Evolutionary conservation across 2,113 vertebrate species (phyloP), one percentile per base, ranked within the genome.

Genomic region (Entosphenus tridentatus): DNA sequence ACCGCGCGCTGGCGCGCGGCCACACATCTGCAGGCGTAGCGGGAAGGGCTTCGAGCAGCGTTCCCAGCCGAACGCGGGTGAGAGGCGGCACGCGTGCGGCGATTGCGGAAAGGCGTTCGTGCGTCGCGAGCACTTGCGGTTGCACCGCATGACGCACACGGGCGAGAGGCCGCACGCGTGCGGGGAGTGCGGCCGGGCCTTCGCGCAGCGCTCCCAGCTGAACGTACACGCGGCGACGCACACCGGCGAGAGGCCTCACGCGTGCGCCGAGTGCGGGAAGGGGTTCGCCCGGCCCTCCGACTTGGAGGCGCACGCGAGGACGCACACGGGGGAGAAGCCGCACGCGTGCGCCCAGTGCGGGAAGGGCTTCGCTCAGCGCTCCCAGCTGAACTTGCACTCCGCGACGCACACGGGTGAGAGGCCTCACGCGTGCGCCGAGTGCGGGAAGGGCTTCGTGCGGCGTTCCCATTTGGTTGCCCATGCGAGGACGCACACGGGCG

Each of bases 211-310:
- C n/a, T n/a, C n/a, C n/a, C n/a, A n/a, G n/a, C n/a, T n/a, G n/a
- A n/a, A n/a, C n/a, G n/a, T n/a, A n/a, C n/a, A n/a, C n/a, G n/a
- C n/a, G n/a, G n/a, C n/a, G 21, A 39, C 21, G 21, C 21, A 5
- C 18, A 18, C 18, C 74, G 71, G 18, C 70, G 72, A 67, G 77
- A 77, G 21, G 74, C 76, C 2, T 77, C 71, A 67, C 71, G 70
- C n/a, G 69, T 72, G 55, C 70, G 69, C 71, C 54, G 74, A 77
- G 6, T 75, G 76, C 18, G 74, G 73, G 13, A 81, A 79, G 74
- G 70, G 74, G 68, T 79, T 80, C 72, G 77, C 76, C 17, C 74
- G 73, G 65, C 76, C 75, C 75, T 65, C 59, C 10, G 18, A n/a
- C 6, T 65, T 65, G 59, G 18, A 8, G 7, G 59, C 18, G 18